Conservation (phyloP, 2,113 vertebrate species). For the Ovis canadensis region DNA sequence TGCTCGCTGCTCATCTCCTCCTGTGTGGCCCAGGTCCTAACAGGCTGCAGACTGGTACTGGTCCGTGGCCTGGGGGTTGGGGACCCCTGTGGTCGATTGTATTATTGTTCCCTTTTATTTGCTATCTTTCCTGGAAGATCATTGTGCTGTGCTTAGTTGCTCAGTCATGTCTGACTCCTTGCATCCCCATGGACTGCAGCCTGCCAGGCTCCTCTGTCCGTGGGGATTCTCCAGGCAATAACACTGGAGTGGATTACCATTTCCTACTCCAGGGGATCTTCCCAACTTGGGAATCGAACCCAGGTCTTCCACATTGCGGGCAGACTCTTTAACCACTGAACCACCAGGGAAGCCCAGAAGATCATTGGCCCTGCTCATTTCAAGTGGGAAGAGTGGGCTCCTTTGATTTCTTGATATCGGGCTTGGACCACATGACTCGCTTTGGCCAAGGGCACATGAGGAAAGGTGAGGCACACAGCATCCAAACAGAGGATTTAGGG, state of each 20-base stretch:
- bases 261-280: not conserved
- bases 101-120: not conserved
- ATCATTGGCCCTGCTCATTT: not conserved
- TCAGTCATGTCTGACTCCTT: not conserved
- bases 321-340: not conserved
- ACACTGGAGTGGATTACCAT: not conserved
- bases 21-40: not conserved
- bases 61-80: fast-evolving
- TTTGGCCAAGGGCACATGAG: not conserved
- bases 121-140: not conserved
- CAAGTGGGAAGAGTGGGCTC: not conserved
- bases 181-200: not conserved
- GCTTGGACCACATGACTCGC: not conserved
- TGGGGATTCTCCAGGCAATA: not conserved
- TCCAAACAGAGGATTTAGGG: not conserved
- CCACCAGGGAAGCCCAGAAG: not conserved
- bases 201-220: not conserved
- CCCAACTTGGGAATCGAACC: not conserved
- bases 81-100: not conserved
- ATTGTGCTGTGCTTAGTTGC: not conserved
- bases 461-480: not conserved
- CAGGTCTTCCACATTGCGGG: not conserved
- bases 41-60: not conserved
- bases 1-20: not conserved
- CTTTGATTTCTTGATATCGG: not conserved